phyloP scores from a whole-genome alignment of 2,797 vertebrate genomes.

The Telmatherina bonti region DNA sequence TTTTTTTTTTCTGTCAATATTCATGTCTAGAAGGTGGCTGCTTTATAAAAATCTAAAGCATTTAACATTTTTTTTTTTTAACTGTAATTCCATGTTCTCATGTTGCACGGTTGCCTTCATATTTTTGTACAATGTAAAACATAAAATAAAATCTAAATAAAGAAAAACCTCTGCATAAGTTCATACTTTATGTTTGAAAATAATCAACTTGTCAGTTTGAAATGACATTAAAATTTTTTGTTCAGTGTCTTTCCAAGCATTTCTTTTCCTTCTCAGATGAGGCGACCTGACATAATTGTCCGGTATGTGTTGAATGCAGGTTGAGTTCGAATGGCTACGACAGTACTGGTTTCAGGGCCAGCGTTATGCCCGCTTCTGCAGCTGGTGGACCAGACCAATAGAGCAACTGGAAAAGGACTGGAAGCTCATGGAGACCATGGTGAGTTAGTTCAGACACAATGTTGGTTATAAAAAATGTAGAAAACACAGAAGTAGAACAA shows the following conservation, averaged over 20 bases:
- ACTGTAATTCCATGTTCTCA: neutral
- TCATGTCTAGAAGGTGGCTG: too few relatives aligned
- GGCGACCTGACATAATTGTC: neutral
- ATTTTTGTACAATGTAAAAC: neutral
- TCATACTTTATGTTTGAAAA: neutral
- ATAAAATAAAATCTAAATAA: neutral
- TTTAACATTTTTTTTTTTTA: too few relatives aligned
- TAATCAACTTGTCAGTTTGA: neutral
- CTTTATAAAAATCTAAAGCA: too few relatives aligned
- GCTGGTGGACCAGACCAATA: conserved; percentile 95
- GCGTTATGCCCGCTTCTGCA: conserved; percentile 90
- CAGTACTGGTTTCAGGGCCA: conserved; percentile 99
- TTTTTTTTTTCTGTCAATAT: neutral
- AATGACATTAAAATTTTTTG: neutral
- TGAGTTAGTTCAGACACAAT: conserved; percentile 70
- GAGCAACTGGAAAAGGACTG: conserved; percentile 90
- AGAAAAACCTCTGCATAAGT: neutral
- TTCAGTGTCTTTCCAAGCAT: neutral
- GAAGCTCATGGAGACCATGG: conserved; percentile 95
- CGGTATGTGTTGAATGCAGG: conserved; percentile 75
- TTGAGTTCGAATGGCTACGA: conserved; percentile 97
- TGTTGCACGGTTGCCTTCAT: neutral
- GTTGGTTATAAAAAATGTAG: neutral
- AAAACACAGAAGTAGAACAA: neutral
- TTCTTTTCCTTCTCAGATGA: neutral